phyloP scores from a whole-genome alignment of 2,888 invertebrate species.

The Torymus texanus region DNA sequence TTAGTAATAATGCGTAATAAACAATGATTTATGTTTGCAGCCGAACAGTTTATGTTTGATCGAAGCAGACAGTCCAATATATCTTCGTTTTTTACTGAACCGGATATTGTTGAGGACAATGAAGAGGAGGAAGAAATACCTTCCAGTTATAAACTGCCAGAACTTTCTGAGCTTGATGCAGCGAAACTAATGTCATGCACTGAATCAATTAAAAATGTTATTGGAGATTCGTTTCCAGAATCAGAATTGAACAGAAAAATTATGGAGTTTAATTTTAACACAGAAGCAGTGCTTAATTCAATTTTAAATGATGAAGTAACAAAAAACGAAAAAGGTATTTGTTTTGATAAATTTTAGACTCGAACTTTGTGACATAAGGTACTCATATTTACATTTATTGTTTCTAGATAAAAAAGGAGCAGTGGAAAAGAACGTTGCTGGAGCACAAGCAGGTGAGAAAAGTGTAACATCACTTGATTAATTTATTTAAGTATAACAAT shows the following conservation, averaged over 20 bases:
- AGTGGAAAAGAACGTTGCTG: constrained; percentile 15
- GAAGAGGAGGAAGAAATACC: constrained; percentile 75
- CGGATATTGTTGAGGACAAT: constrained; percentile 80
- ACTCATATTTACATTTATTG: neutral
- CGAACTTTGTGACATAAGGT: no score
- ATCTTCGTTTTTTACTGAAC: constrained; percentile 84
- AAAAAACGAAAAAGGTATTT: constrained; percentile 64
- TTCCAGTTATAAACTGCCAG: constrained; percentile 75
- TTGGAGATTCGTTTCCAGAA: constrained; percentile 87
- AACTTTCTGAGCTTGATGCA: constrained; percentile 82
- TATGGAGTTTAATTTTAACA: constrained; percentile 84
- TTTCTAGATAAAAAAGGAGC: constrained; percentile 41
- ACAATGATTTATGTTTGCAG: constrained; percentile 62
- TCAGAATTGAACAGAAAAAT: constrained; percentile 84
- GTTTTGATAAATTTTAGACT: neutral
- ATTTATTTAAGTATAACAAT: constrained; percentile 24
- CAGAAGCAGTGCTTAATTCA: constrained; percentile 84
- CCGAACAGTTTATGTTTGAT: constrained; percentile 90
- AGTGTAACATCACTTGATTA: constrained; percentile 9
- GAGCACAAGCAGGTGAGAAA: constrained; percentile 48
- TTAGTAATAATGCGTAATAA: no score
- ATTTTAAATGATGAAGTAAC: constrained; percentile 79
- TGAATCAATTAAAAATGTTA: constrained; percentile 86
- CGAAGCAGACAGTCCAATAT: constrained; percentile 85
- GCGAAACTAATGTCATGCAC: constrained; percentile 88